Conservation (phyloP, 2,797 vertebrate genomes). For the Poeciliopsis infans region DNA sequence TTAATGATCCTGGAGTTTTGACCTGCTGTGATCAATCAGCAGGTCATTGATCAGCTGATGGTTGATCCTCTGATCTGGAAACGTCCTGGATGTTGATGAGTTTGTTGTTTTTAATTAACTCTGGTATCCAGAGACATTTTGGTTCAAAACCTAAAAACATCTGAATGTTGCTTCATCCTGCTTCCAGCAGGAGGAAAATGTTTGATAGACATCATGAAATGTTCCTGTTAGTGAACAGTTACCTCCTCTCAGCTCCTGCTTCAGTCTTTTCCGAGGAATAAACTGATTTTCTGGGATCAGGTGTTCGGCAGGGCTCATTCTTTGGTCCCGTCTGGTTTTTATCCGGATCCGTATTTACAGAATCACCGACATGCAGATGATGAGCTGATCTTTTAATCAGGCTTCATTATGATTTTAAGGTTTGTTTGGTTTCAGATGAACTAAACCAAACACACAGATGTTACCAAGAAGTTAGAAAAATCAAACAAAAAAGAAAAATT, state of each 20-base stretch:
- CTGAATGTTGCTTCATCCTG: not conserved
- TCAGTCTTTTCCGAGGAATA: not conserved
- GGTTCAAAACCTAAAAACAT: not conserved
- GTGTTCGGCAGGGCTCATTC: not conserved
- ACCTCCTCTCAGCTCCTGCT: not conserved
- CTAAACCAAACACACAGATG: not conserved
- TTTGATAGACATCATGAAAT: not conserved
- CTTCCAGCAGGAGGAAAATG: not conserved
- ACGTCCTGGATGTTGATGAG: not conserved
- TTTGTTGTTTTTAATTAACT: not conserved
- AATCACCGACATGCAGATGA: not conserved
- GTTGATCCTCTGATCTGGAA: not conserved
- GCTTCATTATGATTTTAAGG: not conserved
- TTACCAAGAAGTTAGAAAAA: not conserved
- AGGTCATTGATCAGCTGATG: not conserved
- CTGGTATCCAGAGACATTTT: not conserved
- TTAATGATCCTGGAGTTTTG: not conserved
- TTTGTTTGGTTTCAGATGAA: too few species aligned
- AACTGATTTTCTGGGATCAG: not conserved
- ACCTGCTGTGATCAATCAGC: not conserved
- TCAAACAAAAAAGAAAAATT: not conserved
- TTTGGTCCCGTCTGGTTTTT: not conserved
- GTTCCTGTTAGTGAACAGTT: not conserved
- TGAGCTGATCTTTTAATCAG: not conserved
- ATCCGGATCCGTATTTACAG: not conserved